A percentile compares a stretch with the other conserved stretches of the same genome.
Conservation (phyloP, 2,888 invertebrate species). For the Caenorhabditis virilis region DNA sequence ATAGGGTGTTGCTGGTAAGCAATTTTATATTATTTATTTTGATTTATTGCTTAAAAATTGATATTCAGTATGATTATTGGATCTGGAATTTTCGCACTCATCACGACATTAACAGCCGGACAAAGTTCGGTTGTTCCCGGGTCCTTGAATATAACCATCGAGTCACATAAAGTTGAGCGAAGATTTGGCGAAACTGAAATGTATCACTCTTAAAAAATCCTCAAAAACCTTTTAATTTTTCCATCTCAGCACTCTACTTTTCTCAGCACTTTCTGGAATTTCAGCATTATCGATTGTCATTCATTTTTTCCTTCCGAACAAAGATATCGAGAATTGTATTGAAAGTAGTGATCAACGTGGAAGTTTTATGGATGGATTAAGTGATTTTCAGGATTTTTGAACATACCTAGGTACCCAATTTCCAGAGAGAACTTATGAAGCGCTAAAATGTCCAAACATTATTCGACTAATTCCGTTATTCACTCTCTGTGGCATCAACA, state of each 20-base stretch:
- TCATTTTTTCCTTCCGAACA: constrained; percentile 36
- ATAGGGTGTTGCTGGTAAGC: constrained; percentile 43
- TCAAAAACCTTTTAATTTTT: neutral
- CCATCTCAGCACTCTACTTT: constrained; percentile 20
- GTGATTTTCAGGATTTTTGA: constrained; percentile 1
- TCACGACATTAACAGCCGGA: constrained; percentile 11
- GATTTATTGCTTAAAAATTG: constrained; percentile 2
- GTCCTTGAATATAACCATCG: neutral
- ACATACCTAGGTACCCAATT: neutral
- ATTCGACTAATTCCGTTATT: constrained; percentile 37
- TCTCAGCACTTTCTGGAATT: constrained; percentile 30
- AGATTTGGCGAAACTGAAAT: constrained; percentile 39
- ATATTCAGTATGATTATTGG: constrained; percentile 32
- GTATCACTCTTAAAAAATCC: too few relatives aligned
- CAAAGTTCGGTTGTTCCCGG: constrained; percentile 1
- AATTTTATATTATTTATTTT: neutral
- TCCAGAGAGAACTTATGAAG: constrained; percentile 14
- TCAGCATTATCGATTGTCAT: constrained; percentile 32
- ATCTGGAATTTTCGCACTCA: constrained; percentile 17
- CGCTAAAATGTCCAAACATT: constrained; percentile 21
- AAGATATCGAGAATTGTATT: constrained; percentile 40
- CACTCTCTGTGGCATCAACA: constrained; percentile 31
- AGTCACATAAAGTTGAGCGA: constrained; percentile 4
- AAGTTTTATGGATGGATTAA: constrained; percentile 12
- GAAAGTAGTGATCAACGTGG: constrained; percentile 21